phyloP scores from a whole-genome alignment of 2,888 invertebrate genomes.

The Mythimna pallens region DNA sequence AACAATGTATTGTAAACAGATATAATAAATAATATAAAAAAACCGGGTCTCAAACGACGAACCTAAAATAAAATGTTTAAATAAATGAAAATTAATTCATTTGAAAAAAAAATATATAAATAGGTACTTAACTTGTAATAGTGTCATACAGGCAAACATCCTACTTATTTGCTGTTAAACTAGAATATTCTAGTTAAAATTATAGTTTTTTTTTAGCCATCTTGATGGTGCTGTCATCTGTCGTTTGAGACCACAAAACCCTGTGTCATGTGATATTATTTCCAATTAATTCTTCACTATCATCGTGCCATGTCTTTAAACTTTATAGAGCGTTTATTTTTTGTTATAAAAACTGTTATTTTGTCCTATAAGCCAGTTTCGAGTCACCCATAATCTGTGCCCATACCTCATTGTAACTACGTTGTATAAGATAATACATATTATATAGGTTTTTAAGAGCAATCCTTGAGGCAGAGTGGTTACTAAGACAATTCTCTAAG shows the following conservation, averaged over 20 bases:
- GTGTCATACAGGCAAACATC: not conserved
- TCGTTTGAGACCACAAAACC: conserved; percentile 46
- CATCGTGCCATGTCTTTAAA: conserved; percentile 65
- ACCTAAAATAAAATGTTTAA: not conserved
- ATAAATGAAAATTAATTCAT: not conserved
- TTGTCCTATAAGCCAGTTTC: conserved; percentile 35
- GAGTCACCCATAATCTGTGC: conserved; percentile 13
- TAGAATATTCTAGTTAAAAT: not conserved
- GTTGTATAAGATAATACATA: conserved; percentile 59
- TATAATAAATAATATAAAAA: conserved; percentile 22
- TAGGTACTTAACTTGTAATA: conserved; percentile 2
- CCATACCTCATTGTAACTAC: conserved; percentile 54
- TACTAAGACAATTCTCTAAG: conserved; percentile 36
- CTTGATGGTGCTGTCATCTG: conserved; percentile 21
- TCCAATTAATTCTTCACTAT: conserved; percentile 42
- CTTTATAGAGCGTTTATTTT: conserved; percentile 51
- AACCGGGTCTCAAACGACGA: conserved; percentile 29
- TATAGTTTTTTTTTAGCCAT: not conserved
- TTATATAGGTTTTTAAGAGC: conserved; percentile 43
- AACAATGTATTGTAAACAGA: conserved; percentile 54
- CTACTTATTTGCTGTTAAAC: not conserved
- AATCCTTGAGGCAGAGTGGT: conserved; percentile 51
- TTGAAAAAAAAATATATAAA: too few relatives aligned
- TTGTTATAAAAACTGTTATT: conserved; percentile 38
- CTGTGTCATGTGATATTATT: conserved; percentile 37